phyloP scores from a whole-genome alignment of 1,140 invertebrate species.

The Agraylea sexmaculata region DNA sequence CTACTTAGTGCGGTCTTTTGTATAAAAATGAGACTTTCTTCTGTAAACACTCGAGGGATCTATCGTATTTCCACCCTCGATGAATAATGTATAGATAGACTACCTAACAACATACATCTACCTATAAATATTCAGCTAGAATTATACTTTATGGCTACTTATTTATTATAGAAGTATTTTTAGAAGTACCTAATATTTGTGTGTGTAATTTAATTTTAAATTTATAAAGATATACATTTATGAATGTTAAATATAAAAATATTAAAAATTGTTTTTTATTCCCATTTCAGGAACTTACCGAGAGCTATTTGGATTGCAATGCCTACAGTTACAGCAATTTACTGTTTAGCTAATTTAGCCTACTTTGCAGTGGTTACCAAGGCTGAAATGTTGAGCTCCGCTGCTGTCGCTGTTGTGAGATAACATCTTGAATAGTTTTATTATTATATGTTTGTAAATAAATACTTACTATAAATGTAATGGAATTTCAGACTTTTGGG shows the following conservation, averaged over 20 bases:
- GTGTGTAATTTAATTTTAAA: not conserved
- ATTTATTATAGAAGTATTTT: constrained; percentile 4
- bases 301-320: constrained; percentile 80
- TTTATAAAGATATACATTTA: too few species aligned
- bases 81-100: too few species aligned
- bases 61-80: too few species aligned
- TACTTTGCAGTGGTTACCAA: constrained; percentile 78
- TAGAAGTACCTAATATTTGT: not conserved
- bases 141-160: too few species aligned
- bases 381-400: constrained; percentile 61
- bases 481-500: constrained; percentile 63
- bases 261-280: constrained; percentile 10
- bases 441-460: constrained; percentile 1
- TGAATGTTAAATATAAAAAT: not conserved
- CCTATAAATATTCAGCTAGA: too few species aligned
- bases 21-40: too few species aligned
- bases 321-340: constrained; percentile 74
- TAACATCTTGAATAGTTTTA: constrained; percentile 9
- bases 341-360: constrained; percentile 78
- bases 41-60: too few species aligned
- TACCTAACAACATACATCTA: too few species aligned
- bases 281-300: constrained; percentile 62
- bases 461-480: too few species aligned
- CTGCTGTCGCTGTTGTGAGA: constrained; percentile 74
- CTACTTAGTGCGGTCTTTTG: too few species aligned